A percentile compares a stretch with the other conserved stretches of the same genome.
These are phyloP conservation scores for Antheraea mylitta DNA, from an alignment of 1,140 invertebrate genomes.

Conservation along the genomic window DNA sequence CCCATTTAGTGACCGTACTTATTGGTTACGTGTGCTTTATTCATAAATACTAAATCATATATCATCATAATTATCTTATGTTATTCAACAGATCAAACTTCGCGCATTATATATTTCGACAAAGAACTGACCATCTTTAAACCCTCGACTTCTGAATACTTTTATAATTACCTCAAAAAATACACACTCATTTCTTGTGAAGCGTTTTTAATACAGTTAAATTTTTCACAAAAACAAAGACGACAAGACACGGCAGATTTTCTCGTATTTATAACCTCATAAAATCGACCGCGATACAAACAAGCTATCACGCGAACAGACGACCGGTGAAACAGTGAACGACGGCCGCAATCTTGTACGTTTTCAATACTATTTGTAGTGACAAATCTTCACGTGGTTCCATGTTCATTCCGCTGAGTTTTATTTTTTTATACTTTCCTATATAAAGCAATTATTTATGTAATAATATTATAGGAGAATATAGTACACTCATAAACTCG, in stretches of 20 bases:
- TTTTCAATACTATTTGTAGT: neutral
- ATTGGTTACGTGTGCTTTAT: too few species aligned
- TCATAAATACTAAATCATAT: too few species aligned
- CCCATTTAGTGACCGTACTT: too few species aligned
- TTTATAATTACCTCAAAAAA: neutral
- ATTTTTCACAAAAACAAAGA: neutral
- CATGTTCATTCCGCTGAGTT: neutral
- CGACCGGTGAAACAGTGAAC: neutral
- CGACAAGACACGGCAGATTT: constrained; percentile 51
- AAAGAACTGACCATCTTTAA: too few species aligned
- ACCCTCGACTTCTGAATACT: neutral
- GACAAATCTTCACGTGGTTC: neutral
- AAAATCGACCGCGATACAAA: constrained; percentile 45
- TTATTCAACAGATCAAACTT: too few species aligned
- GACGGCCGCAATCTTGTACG: neutral
- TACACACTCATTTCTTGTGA: neutral
- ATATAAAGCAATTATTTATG: neutral
- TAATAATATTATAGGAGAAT: too few species aligned
- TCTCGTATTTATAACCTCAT: constrained; percentile 64
- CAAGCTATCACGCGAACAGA: constrained; percentile 32
- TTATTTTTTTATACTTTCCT: neutral
- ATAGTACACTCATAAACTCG: too few species aligned
- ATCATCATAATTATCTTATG: too few species aligned
- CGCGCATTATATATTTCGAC: too few species aligned
- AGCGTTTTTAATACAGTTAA: neutral